These are phyloP conservation scores for Meandrusa payeni DNA, from an alignment of 2,888 invertebrate species.

Conservation along the genomic window DNA sequence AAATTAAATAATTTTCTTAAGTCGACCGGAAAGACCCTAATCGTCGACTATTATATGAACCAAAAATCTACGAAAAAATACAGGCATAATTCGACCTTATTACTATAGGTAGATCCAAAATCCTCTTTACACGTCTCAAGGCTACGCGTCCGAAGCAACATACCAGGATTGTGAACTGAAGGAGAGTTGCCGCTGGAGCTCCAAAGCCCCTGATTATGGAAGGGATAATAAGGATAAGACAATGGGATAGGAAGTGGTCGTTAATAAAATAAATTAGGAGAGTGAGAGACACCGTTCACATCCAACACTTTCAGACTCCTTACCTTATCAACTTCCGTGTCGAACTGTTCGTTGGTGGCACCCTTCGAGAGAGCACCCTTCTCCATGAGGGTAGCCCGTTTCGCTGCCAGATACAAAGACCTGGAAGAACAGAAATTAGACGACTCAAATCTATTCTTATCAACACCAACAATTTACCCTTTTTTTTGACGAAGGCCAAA, in stretches of 20 bases:
- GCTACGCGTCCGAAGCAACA: slow-evolving; percentile 4
- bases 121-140: slow-evolving; percentile 30
- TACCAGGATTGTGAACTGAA: neutral
- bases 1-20: too few relatives aligned
- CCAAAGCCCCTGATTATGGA: slow-evolving; percentile 3
- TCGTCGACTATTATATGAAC: too few relatives aligned
- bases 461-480: too few relatives aligned
- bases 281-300: too few relatives aligned
- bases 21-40: too few relatives aligned
- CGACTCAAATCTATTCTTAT: too few relatives aligned
- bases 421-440: too few relatives aligned
- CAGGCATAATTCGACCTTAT: slow-evolving; percentile 42
- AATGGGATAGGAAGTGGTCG: too few relatives aligned
- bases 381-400: slow-evolving; percentile 92
- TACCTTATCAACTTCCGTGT: slow-evolving; percentile 95
- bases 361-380: slow-evolving; percentile 82
- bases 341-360: slow-evolving; percentile 87
- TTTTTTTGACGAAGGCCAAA: too few relatives aligned
- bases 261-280: too few relatives aligned
- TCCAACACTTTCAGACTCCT: too few relatives aligned
- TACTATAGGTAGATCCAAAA: slow-evolving; percentile 36
- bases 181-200: slow-evolving; percentile 3
- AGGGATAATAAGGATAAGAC: too few relatives aligned
- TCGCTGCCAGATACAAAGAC: slow-evolving; percentile 93
- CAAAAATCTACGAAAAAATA: neutral